These are phyloP conservation scores for Calyptommatus sinebrachiatus DNA, from an alignment of 2,113 vertebrate genomes.

Conservation along the genomic window DNA sequence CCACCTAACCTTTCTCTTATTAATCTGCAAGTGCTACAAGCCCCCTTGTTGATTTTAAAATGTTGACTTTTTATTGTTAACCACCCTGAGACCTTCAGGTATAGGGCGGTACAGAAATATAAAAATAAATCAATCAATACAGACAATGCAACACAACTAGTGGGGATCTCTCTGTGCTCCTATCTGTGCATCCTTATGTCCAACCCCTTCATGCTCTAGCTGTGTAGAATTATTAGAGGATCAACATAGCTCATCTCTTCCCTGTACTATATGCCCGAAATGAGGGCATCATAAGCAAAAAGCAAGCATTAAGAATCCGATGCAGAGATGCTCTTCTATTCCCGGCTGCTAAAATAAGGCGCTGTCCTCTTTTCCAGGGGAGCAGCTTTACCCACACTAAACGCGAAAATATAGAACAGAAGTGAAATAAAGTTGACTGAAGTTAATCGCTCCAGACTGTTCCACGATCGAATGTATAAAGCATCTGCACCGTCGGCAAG, in stretches of 20 bases:
- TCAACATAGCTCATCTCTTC: neutral
- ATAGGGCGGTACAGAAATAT: no score
- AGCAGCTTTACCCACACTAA: neutral
- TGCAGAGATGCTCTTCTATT: neutral
- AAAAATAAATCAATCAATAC: no score
- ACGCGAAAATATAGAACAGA: neutral
- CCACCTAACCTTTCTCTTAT: no score
- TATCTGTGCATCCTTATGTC: neutral
- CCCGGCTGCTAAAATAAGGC: neutral
- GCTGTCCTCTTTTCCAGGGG: neutral
- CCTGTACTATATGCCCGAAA: neutral
- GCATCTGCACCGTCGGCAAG: neutral
- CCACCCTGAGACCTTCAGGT: no score
- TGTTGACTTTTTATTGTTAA: no score
- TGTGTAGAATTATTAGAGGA: neutral
- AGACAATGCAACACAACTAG: neutral
- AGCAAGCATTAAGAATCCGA: neutral
- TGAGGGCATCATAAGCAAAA: neutral
- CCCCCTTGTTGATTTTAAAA: no score
- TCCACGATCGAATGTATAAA: fast-evolving
- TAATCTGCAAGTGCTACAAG: no score
- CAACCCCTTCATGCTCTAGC: neutral
- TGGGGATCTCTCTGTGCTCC: neutral
- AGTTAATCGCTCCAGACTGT: neutral
- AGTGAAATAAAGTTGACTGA: neutral